phyloP scores from a whole-genome alignment of 2,888 invertebrate genomes.

The Allygus modestus region DNA sequence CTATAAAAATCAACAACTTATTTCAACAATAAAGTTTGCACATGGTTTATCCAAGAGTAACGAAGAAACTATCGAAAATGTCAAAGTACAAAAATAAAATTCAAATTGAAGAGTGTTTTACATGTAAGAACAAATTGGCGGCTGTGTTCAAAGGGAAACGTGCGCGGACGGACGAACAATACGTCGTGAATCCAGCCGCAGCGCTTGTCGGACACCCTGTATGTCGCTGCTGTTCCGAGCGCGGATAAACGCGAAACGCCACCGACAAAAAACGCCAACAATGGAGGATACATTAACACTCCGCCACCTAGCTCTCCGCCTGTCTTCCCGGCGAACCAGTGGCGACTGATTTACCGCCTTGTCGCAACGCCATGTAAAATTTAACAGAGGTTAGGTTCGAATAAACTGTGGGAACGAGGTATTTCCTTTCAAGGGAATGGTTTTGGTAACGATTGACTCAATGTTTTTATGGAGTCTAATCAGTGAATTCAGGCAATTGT shows the following conservation, averaged over 20 bases:
- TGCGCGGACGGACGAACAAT: neutral
- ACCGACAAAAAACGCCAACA: constrained; percentile 28
- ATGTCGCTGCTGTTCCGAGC: neutral
- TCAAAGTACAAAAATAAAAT: too few species aligned
- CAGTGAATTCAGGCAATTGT: too few species aligned
- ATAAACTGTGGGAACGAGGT: constrained; percentile 4
- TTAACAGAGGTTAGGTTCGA: neutral
- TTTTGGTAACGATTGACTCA: too few species aligned
- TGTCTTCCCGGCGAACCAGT: neutral
- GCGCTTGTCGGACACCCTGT: constrained; percentile 6
- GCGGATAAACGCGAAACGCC: constrained; percentile 9
- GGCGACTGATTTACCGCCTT: neutral
- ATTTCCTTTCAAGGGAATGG: neutral
- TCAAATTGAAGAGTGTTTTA: constrained; percentile 1
- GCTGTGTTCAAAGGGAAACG: neutral
- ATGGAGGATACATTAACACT: constrained; percentile 34
- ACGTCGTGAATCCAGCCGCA: constrained; percentile 6
- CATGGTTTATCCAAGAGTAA: too few species aligned
- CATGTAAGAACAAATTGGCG: constrained; percentile 45
- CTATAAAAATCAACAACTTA: too few species aligned
- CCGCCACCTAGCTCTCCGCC: neutral
- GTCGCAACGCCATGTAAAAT: constrained; percentile 17
- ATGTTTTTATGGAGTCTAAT: too few species aligned
- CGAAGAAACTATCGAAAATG: too few species aligned
- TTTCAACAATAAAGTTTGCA: too few species aligned